A percentile compares a stretch with the other conserved stretches of the same genome.
These are phyloP conservation scores for Falco cherrug DNA, from an alignment of 2,797 vertebrate genomes.

Conservation along the genomic window DNA sequence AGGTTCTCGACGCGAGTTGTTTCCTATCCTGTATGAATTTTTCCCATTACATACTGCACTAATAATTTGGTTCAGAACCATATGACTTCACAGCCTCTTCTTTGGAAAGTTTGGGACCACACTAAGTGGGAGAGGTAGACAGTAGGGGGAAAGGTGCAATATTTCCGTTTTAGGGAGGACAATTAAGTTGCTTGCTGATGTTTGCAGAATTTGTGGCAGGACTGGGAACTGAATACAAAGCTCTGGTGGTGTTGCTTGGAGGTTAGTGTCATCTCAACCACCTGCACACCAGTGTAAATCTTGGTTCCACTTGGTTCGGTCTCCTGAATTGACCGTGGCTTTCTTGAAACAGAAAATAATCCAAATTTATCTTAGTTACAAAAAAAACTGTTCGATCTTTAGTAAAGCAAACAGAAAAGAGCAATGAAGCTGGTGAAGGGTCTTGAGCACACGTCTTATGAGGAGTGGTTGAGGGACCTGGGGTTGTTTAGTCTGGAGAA, in stretches of 20 bases:
- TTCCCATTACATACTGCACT: neutral
- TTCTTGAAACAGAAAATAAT: neutral
- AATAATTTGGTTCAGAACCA: neutral
- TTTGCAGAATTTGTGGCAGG: neutral
- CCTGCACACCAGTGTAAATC: neutral
- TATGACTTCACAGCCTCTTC: neutral
- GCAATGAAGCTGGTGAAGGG: neutral
- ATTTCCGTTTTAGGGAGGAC: neutral
- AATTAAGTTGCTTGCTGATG: neutral
- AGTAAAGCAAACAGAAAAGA: neutral
- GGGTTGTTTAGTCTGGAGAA: neutral
- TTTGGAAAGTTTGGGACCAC: neutral
- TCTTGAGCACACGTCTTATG: neutral
- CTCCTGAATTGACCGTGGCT: neutral
- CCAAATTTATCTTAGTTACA: neutral
- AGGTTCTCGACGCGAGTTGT: neutral
- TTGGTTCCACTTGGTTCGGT: neutral
- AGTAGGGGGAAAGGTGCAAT: neutral
- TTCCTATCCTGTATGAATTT: neutral
- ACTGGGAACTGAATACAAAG: neutral
- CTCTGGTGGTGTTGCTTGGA: neutral
- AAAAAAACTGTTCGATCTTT: slow-evolving; percentile 2
- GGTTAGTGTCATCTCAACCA: neutral
- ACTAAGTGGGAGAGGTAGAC: neutral
- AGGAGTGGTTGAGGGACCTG: neutral